Evolutionary conservation across 2,888 invertebrate genomes (phyloP), one percentile per base, ranked within the genome.

Genomic region (Idaea dimidiata): DNA sequence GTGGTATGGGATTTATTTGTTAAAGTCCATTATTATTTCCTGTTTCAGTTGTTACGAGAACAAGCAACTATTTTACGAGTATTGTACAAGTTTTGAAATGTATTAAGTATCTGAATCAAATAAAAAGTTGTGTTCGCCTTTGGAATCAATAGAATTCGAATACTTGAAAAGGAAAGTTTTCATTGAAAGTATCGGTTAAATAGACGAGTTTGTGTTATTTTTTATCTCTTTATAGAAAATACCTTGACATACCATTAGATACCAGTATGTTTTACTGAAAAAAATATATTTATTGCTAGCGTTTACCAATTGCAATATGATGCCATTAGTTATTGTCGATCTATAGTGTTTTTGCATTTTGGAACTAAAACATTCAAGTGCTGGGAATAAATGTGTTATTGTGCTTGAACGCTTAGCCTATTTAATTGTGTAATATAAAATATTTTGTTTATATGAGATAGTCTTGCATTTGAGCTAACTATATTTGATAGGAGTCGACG

Each of bases 1-100:
- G 62, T n/a, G 54, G 53, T 61, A 43, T 59, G 32, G 32, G 61
- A 43, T 59, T 61, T 56, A 24, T 54, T 60, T 65, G 60, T 33
- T 54, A 32, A 59, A 0, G 57, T 14, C 54, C 14, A 57, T 57
- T 57, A 55, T 32, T 63, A 16, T 54, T 59, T 18, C 18, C 56
- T 56, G 56, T 56, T 56, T 56, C 18, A 56, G 56, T 56, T 18
- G 56, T 56, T 56, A 17, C 17, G 18, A 56, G 56, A 17, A 17
- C 56, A 43, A 43, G 18, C 18, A 56, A 56, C 56, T 56, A 56
- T 56, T 43, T 43, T 10, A 43, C 43, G 43, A 56, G 17, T 17
- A 56, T 56, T 56, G 56, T 56, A 17, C 16, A 10, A 17, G 56
- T 56, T 56, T 17, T 8, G 18, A 56, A 56, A 18, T 18, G 18